These are phyloP conservation scores for Piliocolobus tephrosceles DNA, from an alignment of 2,113 vertebrate genomes.

Conservation along the genomic window DNA sequence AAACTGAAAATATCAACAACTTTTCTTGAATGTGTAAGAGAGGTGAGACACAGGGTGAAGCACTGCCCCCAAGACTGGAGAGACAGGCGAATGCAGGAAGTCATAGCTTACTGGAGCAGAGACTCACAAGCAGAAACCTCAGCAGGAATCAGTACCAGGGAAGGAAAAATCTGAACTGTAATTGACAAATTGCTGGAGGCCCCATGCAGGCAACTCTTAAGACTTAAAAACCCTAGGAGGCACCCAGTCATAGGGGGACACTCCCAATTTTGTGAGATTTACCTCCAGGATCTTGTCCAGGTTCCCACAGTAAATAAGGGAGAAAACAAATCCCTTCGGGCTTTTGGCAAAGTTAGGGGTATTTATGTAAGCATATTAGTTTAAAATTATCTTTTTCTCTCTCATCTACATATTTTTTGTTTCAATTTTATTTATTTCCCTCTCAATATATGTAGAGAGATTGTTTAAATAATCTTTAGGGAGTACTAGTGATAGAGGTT, in stretches of 20 bases:
- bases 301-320: background rate
- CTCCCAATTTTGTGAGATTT: background rate
- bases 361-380: background rate
- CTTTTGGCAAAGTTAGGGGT: background rate
- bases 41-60: background rate
- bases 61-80: no score
- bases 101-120: background rate
- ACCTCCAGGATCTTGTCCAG: background rate
- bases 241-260: no score
- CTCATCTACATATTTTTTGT: background rate
- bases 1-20: background rate
- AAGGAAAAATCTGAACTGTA: background rate
- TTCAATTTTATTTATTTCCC: background rate
- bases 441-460: background rate
- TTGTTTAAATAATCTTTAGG: background rate
- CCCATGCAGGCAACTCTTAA: background rate
- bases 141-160: no score
- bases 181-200: background rate
- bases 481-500: background rate
- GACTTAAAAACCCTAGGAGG: background rate
- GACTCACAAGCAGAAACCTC: background rate
- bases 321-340: background rate
- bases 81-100: accelerated
- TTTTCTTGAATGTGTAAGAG: background rate
- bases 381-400: conserved; percentile 3